Percentiles rank a stretch among this genome's conserved stretches.
Evolutionary conservation across 2,888 invertebrate genomes (phyloP).

Genomic region (Anagyrus pseudococci): DNA sequence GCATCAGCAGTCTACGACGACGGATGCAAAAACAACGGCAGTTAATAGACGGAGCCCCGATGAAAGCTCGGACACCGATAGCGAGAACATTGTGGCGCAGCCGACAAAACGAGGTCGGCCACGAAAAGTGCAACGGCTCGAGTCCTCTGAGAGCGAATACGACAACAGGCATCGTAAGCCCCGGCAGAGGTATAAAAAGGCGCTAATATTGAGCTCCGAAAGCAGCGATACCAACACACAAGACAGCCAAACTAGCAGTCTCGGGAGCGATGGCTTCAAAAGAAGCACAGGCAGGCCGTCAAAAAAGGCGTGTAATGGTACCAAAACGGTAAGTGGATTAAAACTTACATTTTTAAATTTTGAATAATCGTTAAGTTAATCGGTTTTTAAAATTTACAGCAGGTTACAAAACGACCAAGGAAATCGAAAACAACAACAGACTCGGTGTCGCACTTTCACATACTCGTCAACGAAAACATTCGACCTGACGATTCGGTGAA

Average conservation of each 20-base stretch:
- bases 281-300: slow-evolving; percentile 33
- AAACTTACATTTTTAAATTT: too few relatives aligned
- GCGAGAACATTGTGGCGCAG: slow-evolving; percentile 51
- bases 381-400: too few relatives aligned
- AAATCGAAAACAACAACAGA: slow-evolving; percentile 60
- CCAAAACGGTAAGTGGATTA: slow-evolving; percentile 59
- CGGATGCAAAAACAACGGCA: slow-evolving; percentile 46
- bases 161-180: slow-evolving; percentile 51
- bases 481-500: slow-evolving; percentile 48
- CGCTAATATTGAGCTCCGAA: slow-evolving; percentile 53
- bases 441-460: slow-evolving; percentile 55
- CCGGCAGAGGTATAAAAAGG: slow-evolving; percentile 47
- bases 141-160: slow-evolving; percentile 59
- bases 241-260: slow-evolving; percentile 60
- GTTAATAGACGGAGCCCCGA: slow-evolving; percentile 49
- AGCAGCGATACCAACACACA: slow-evolving; percentile 63
- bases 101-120: slow-evolving; percentile 47
- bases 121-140: slow-evolving; percentile 50
- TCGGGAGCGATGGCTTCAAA: slow-evolving; percentile 62
- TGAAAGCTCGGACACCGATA: slow-evolving; percentile 56
- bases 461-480: slow-evolving; percentile 56
- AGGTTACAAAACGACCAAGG: slow-evolving; percentile 50
- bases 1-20: slow-evolving; percentile 49
- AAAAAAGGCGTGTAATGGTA: slow-evolving; percentile 58
- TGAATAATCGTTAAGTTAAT: too few relatives aligned